Conservation (phyloP, 1,140 invertebrate genomes). For the Drosophila quadrilineata region DNA sequence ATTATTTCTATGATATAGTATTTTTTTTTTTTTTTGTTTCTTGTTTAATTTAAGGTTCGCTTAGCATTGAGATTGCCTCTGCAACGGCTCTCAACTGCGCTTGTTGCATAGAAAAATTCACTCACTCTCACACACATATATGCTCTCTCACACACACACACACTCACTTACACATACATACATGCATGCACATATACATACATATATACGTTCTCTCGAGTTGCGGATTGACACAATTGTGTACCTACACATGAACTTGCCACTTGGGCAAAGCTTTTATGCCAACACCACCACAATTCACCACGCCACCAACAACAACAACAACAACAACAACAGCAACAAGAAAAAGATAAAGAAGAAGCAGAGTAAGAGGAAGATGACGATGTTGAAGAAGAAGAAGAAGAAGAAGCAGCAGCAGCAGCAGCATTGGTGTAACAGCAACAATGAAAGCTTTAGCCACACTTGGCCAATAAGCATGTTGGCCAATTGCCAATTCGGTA, state of each 20-base stretch:
- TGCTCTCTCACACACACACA: not conserved
- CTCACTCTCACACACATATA: not conserved
- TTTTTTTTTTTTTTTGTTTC: not conserved
- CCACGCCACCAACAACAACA: slow-evolving; percentile 23
- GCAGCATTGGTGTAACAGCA: slow-evolving; percentile 30
- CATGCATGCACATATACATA: not conserved
- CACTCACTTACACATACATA: not conserved
- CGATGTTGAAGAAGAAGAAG: too few relatives aligned
- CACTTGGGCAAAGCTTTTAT: slow-evolving; percentile 50
- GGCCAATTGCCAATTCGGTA: slow-evolving; percentile 14
- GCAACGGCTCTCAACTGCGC: slow-evolving; percentile 8
- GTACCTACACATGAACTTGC: slow-evolving; percentile 67
- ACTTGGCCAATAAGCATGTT: slow-evolving; percentile 26
- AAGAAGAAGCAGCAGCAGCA: slow-evolving; percentile 13
- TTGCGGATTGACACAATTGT: slow-evolving; percentile 48
- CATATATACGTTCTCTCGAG: not conserved
- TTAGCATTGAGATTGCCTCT: not conserved
- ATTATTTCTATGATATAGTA: too few relatives aligned
- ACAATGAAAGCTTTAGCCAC: slow-evolving; percentile 46
- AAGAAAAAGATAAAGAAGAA: too few relatives aligned
- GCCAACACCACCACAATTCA: slow-evolving; percentile 35
- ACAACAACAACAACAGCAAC: slow-evolving; percentile 20
- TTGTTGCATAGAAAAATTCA: slow-evolving; percentile 37
- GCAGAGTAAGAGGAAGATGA: too few relatives aligned
- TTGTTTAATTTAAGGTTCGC: slow-evolving; percentile 1